Evolutionary conservation across 2,797 vertebrate genomes (phyloP).

Genomic region (Carduelis carduelis): DNA sequence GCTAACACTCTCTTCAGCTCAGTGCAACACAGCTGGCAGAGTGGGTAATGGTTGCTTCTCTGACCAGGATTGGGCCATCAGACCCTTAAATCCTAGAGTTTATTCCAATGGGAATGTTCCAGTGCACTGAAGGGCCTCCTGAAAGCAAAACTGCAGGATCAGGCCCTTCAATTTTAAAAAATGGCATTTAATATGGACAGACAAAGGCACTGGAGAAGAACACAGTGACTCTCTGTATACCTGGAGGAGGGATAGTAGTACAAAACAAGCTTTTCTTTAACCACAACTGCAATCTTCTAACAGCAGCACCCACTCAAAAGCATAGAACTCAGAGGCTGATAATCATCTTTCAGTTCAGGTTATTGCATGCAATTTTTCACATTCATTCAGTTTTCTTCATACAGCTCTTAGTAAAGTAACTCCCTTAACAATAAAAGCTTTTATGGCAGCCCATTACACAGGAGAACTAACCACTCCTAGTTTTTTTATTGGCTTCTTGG

Average conservation of each 20-base stretch:
- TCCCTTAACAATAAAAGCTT: conserved; percentile 83
- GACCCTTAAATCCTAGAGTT: conserved; percentile 48
- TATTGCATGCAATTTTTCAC: conserved; percentile 81
- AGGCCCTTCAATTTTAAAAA: conserved; percentile 65
- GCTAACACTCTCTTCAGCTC: background rate
- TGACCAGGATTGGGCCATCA: background rate
- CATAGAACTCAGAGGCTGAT: conserved; percentile 77
- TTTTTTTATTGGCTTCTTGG: conserved; percentile 77
- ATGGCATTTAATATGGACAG: conserved; percentile 68
- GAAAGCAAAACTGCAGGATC: conserved; percentile 48
- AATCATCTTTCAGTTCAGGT: conserved; percentile 80
- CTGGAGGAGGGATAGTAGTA: conserved; percentile 68
- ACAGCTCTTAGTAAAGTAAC: conserved; percentile 79
- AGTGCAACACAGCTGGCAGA: background rate
- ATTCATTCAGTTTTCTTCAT: conserved; percentile 80
- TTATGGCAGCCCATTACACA: conserved; percentile 78
- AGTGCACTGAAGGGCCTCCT: conserved; percentile 27
- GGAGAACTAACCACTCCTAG: conserved; percentile 76
- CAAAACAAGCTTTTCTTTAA: conserved; percentile 80
- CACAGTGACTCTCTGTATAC: conserved; percentile 74
- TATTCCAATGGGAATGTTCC: conserved; percentile 53
- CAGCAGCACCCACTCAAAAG: conserved; percentile 76
- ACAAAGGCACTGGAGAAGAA: conserved; percentile 61
- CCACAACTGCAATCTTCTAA: conserved; percentile 77
- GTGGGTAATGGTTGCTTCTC: background rate